Evolutionary conservation across 2,113 vertebrate species (phyloP).

Genomic region (Alligator mississippiensis): DNA sequence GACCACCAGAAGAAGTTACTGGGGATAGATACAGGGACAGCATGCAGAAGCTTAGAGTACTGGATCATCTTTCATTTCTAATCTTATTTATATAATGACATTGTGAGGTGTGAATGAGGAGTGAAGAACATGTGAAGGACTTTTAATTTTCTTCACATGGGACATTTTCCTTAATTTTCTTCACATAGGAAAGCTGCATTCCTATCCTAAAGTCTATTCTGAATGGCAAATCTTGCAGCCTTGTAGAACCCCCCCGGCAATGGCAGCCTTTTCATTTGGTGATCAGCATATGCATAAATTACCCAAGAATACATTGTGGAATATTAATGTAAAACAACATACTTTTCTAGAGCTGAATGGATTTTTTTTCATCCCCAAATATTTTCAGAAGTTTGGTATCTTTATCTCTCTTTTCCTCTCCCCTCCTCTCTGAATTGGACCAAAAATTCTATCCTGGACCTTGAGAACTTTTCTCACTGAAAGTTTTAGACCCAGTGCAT

Average conservation of each 20-base stretch:
- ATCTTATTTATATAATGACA: not conserved
- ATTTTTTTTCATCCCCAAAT: too few relatives aligned
- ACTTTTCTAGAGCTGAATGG: not conserved
- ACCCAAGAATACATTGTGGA: not conserved
- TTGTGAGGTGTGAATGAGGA: not conserved
- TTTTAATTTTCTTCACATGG: too few relatives aligned
- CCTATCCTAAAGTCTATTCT: not conserved
- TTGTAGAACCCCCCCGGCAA: not conserved
- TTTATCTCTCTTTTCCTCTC: too few relatives aligned
- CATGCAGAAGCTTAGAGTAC: accelerated
- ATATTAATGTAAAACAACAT: not conserved
- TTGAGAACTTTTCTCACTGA: too few relatives aligned
- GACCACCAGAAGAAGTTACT: not conserved
- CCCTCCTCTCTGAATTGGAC: too few relatives aligned
- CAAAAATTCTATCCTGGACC: too few relatives aligned
- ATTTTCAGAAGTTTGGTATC: too few relatives aligned
- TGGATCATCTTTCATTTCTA: not conserved
- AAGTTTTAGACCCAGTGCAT: too few relatives aligned
- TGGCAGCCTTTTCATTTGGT: not conserved
- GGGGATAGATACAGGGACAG: not conserved
- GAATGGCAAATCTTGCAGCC: not conserved
- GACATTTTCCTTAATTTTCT: not conserved
- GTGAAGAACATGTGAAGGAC: not conserved
- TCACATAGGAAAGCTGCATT: not conserved
- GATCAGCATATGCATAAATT: not conserved